These are phyloP conservation scores for Drosophila macrothrix DNA, from an alignment of 2,888 invertebrate species.

Conservation along the genomic window DNA sequence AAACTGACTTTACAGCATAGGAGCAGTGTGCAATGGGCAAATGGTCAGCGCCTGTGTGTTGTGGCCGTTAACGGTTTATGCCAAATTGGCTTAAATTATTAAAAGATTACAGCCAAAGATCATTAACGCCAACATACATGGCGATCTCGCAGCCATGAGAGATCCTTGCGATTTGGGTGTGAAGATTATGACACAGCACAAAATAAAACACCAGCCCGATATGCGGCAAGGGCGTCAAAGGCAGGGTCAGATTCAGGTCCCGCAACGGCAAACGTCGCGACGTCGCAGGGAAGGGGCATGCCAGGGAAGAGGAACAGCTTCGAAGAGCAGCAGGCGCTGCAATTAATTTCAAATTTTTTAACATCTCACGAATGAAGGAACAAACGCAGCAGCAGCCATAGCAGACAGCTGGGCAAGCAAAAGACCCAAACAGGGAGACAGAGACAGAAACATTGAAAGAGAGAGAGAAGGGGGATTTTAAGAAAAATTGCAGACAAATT, in stretches of 20 bases:
- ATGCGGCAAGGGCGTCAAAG: conserved; percentile 34
- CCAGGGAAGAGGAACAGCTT: conserved; percentile 4
- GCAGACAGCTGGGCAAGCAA: conserved; percentile 53
- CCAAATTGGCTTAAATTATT: conserved; percentile 83
- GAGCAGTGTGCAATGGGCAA: conserved; percentile 35
- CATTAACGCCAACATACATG: conserved; percentile 60
- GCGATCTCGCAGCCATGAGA: conserved; percentile 42
- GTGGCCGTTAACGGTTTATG: conserved; percentile 77
- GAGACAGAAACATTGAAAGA: neutral
- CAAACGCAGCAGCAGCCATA: conserved; percentile 22
- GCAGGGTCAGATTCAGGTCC: conserved; percentile 26
- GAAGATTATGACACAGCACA: conserved; percentile 81
- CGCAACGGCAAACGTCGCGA: conserved; percentile 2
- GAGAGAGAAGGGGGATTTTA: neutral
- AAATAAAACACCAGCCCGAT: conserved; percentile 46
- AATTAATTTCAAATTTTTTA: conserved; percentile 81
- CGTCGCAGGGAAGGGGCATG: neutral
- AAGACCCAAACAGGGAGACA: conserved; percentile 6
- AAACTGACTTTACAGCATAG: conserved; percentile 7
- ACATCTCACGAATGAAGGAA: conserved; percentile 48
- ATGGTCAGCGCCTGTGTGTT: conserved; percentile 64
- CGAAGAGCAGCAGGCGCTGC: conserved; percentile 61
- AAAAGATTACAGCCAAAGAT: conserved; percentile 79
- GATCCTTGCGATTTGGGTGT: conserved; percentile 74
- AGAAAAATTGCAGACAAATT: conserved; percentile 77